Percentiles rank a stretch among this genome's conserved stretches.
Evolutionary conservation across 2,113 vertebrate species (phyloP).

Genomic region (Neoarius graeffei): DNA sequence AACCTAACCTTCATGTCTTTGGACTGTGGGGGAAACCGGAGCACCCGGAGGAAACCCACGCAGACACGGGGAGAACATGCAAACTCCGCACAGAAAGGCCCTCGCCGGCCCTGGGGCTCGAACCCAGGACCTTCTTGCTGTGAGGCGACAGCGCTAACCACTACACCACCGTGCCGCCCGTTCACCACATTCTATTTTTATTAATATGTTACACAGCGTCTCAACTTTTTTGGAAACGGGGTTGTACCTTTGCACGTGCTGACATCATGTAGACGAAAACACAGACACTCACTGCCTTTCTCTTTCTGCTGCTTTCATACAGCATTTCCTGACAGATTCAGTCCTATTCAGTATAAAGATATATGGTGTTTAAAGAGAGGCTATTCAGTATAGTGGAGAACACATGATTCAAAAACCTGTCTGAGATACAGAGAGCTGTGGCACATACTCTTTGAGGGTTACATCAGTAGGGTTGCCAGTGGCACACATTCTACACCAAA

Average conservation of each 20-base stretch:
- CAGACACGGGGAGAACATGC: no score
- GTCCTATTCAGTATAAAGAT: background rate
- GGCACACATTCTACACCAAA: background rate
- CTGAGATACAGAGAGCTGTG: background rate
- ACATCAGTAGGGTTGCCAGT: background rate
- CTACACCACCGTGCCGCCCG: no score
- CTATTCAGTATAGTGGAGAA: background rate
- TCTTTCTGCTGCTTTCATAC: background rate
- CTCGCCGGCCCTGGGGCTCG: no score
- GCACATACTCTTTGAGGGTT: background rate
- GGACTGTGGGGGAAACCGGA: no score
- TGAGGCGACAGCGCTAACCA: no score
- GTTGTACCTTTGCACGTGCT: background rate
- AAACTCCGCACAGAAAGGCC: no score
- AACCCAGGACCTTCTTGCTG: no score
- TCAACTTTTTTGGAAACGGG: no score
- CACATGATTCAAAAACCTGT: background rate
- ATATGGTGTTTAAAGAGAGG: background rate
- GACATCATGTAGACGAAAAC: background rate
- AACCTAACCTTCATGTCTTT: no score
- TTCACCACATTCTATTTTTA: no score
- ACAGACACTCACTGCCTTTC: background rate
- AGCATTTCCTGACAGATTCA: background rate
- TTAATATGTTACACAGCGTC: no score
- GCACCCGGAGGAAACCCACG: no score